These are phyloP conservation scores for Apoda limacodes DNA, from an alignment of 2,888 invertebrate species.

Conservation along the genomic window DNA sequence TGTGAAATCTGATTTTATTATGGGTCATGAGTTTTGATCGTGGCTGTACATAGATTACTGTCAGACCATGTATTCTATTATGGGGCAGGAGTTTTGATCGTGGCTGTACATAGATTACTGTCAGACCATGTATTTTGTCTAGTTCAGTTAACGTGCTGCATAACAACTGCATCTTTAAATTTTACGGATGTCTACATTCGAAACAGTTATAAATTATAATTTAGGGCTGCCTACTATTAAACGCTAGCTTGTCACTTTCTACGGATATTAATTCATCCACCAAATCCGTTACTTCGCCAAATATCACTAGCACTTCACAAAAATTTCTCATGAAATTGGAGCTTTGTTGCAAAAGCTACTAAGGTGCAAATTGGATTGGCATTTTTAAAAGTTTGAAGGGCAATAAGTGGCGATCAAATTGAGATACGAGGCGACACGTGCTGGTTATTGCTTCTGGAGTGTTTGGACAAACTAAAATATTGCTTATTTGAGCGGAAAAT, in stretches of 20 bases:
- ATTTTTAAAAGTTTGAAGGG: slow-evolving; percentile 20
- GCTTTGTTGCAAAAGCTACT: slow-evolving; percentile 10
- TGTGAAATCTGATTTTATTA: too few relatives aligned
- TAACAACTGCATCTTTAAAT: too few relatives aligned
- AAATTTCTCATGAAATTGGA: slow-evolving; percentile 9
- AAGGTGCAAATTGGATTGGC: slow-evolving; percentile 10
- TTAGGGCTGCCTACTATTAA: too few relatives aligned
- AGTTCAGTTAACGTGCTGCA: too few relatives aligned
- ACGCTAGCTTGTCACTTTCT: slow-evolving; percentile 37
- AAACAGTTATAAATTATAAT: too few relatives aligned
- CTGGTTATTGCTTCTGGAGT: slow-evolving; percentile 61
- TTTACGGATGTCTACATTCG: too few relatives aligned
- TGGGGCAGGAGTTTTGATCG: too few relatives aligned
- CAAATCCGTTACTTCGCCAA: slow-evolving; percentile 26
- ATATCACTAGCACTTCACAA: slow-evolving; percentile 20
- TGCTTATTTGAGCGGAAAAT: slow-evolving; percentile 57
- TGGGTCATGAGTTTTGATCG: too few relatives aligned
- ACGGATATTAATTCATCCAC: slow-evolving; percentile 49
- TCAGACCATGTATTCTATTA: too few relatives aligned
- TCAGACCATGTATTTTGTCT: too few relatives aligned
- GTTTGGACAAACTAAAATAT: slow-evolving; percentile 61
- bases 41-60: too few relatives aligned
- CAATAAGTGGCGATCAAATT: slow-evolving; percentile 48
- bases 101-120: too few relatives aligned
- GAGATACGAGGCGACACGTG: slow-evolving; percentile 62